Percentiles rank a stretch among this genome's conserved stretches.
Evolutionary conservation across 2,888 invertebrate species (phyloP).

Genomic region (Nemurella pictetii): DNA sequence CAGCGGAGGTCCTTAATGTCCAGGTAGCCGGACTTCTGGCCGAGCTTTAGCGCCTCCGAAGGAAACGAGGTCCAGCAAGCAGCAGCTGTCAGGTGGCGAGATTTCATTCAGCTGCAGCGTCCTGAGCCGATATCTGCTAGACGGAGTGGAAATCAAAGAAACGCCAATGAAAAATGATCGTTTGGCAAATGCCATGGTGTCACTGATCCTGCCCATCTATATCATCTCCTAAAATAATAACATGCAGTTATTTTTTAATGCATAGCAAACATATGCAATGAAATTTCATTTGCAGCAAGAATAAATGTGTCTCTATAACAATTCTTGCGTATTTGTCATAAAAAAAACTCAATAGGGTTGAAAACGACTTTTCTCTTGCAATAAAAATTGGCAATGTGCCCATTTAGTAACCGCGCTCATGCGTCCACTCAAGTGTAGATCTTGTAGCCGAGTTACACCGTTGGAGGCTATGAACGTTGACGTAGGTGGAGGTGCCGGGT

Average conservation of each 20-base stretch:
- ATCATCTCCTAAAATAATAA: neutral
- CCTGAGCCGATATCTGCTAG: constrained; percentile 3
- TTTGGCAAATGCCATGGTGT: neutral
- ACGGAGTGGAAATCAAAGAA: constrained; percentile 13
- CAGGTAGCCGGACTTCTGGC: constrained; percentile 3
- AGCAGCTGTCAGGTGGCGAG: constrained; percentile 36
- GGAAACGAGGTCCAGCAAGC: constrained; percentile 7
- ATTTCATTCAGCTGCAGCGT: neutral
- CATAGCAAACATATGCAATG: too few relatives aligned
- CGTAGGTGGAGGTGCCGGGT: neutral
- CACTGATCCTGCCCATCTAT: neutral
- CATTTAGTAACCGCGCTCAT: too few relatives aligned
- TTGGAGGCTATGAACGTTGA: neutral
- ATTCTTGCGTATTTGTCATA: too few relatives aligned
- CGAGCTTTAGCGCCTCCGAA: neutral
- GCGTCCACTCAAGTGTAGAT: too few relatives aligned
- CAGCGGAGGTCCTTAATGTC: constrained; percentile 6
- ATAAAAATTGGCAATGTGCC: too few relatives aligned
- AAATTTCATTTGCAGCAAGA: too few relatives aligned
- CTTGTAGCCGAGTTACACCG: too few relatives aligned
- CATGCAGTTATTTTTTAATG: too few relatives aligned
- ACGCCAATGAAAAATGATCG: constrained; percentile 13
- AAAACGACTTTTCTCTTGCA: too few relatives aligned
- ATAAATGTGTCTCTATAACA: too few relatives aligned
- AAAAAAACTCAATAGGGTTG: too few relatives aligned